Evolutionary conservation across 1,140 invertebrate species (phyloP).

Genomic region (Anastrepha obliqua): DNA sequence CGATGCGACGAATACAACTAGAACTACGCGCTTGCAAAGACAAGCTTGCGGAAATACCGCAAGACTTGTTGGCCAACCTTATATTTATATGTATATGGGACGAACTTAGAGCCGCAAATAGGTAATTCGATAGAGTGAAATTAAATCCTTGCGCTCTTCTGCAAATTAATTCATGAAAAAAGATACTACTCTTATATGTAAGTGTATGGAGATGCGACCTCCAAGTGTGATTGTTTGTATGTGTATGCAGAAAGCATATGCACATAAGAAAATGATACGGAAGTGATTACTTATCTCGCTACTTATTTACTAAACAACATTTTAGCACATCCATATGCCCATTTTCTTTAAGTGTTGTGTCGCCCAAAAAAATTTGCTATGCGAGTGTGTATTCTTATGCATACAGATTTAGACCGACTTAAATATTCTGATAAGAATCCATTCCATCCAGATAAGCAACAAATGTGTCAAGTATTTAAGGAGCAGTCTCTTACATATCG

Average conservation of each 20-base stretch:
- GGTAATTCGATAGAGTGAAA: not conserved
- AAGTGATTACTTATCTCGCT: not conserved
- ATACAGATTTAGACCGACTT: not conserved
- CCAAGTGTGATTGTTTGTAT: not conserved
- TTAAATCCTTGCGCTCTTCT: not conserved
- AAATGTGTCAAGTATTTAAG: constrained; percentile 10
- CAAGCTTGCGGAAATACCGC: too few relatives aligned
- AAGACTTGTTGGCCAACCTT: too few relatives aligned
- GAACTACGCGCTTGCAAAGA: too few relatives aligned
- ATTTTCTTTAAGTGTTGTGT: not conserved
- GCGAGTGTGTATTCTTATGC: too few relatives aligned
- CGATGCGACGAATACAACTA: too few relatives aligned
- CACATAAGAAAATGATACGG: not conserved
- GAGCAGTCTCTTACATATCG: not conserved
- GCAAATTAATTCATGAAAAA: not conserved
- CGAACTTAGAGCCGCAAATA: too few relatives aligned
- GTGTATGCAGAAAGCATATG: not conserved
- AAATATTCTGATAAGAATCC: constrained; percentile 24
- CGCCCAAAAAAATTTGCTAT: not conserved
- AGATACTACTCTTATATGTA: not conserved
- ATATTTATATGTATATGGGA: too few relatives aligned
- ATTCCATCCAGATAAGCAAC: not conserved
- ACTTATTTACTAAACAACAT: not conserved
- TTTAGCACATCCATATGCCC: not conserved
- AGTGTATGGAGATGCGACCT: too few relatives aligned